Evolutionary conservation across 2,888 invertebrate species (phyloP).

Genomic region (Himalopsyche kuldschensis): DNA sequence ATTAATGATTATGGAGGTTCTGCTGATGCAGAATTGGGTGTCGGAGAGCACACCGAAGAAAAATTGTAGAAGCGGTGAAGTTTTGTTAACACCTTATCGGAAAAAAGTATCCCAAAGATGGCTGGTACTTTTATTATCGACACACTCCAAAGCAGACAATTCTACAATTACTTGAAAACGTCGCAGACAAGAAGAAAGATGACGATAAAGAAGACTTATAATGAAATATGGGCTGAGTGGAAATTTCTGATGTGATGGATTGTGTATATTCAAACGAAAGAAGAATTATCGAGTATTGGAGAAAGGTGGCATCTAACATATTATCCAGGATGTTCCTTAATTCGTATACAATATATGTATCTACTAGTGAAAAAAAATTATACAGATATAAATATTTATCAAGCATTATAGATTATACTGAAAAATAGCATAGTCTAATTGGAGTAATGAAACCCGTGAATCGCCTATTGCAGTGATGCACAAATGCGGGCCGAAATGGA

Average conservation of each 20-base stretch:
- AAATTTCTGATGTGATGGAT: constrained; percentile 42
- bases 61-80: no score
- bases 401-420: neutral
- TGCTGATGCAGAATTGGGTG: no score
- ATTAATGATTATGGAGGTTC: neutral
- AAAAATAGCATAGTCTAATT: neutral
- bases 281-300: constrained; percentile 41
- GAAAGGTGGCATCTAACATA: constrained; percentile 41
- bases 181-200: constrained; percentile 33
- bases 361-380: constrained; percentile 34
- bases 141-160: constrained; percentile 34
- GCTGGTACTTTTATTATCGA: constrained; percentile 40
- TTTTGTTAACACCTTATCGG: constrained; percentile 40
- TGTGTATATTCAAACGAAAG: constrained; percentile 42
- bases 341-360: constrained; percentile 41
- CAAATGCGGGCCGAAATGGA: no score
- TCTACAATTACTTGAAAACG: constrained; percentile 31
- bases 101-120: constrained; percentile 40
- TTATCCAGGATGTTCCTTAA: constrained; percentile 41
- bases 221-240: constrained; percentile 41
- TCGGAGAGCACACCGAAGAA: no score
- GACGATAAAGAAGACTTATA: constrained; percentile 38
- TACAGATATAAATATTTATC: constrained; percentile 38
- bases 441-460: neutral
- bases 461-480: neutral